These are phyloP conservation scores for Gonatopus flavifemur DNA, from an alignment of 1,140 invertebrate genomes.

Conservation along the genomic window DNA sequence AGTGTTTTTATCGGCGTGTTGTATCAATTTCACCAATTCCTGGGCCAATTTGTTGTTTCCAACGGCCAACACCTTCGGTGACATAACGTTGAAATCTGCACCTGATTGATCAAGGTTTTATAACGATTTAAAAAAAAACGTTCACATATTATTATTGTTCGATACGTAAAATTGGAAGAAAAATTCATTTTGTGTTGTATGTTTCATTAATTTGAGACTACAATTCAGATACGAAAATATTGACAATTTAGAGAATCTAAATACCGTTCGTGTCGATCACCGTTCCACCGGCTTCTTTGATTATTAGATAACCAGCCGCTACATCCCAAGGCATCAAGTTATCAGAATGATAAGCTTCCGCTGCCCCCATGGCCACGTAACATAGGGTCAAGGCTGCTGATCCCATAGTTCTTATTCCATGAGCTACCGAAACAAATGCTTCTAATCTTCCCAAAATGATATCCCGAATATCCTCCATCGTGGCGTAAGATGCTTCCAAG, in stretches of 20 bases:
- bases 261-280: conserved; percentile 68
- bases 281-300: conserved; percentile 75
- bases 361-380: conserved; percentile 70
- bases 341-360: conserved; percentile 74
- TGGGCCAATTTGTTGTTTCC: conserved; percentile 62
- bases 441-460: conserved; percentile 44
- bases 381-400: conserved; percentile 76
- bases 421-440: conserved; percentile 46
- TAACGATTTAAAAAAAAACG: background rate
- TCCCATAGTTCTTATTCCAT: conserved; percentile 70
- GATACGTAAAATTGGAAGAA: background rate
- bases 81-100: conserved; percentile 68
- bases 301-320: conserved; percentile 70
- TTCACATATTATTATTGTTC: background rate
- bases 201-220: background rate
- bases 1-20: conserved; percentile 49
- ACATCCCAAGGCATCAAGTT: conserved; percentile 74
- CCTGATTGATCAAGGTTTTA: conserved; percentile 44
- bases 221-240: background rate
- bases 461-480: conserved; percentile 41
- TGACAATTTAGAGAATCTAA: no score
- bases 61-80: conserved; percentile 65
- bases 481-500: conserved; percentile 47
- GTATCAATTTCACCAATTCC: conserved; percentile 57
- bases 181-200: background rate